These are phyloP conservation scores for Naso thynnoides DNA, from an alignment of 2,797 vertebrate species.

Conservation along the genomic window DNA sequence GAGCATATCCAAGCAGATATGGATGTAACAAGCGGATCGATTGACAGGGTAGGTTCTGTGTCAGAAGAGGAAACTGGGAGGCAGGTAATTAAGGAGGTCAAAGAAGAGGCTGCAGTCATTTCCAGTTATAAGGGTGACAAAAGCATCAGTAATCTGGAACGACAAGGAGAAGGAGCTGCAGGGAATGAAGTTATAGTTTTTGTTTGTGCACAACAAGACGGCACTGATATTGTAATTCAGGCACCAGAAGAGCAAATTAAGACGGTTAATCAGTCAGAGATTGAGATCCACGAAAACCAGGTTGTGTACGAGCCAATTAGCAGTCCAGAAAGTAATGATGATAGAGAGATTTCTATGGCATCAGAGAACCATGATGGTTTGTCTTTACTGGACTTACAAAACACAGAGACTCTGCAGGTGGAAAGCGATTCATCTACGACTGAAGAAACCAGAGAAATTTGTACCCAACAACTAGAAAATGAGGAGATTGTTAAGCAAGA, in stretches of 20 bases:
- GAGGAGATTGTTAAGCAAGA: slow-evolving; percentile 13
- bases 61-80: slow-evolving; percentile 36
- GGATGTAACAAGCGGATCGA: slow-evolving; percentile 47
- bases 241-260: slow-evolving; percentile 59
- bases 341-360: slow-evolving; percentile 38
- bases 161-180: slow-evolving; percentile 36
- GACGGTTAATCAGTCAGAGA: slow-evolving; percentile 41
- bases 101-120: slow-evolving; percentile 29
- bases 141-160: slow-evolving; percentile 27
- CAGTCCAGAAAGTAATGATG: slow-evolving; percentile 76
- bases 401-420: slow-evolving; percentile 38
- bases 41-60: slow-evolving; percentile 31
- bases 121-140: slow-evolving; percentile 25
- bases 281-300: slow-evolving; percentile 56
- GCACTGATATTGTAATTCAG: slow-evolving; percentile 41
- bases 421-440: slow-evolving; percentile 7
- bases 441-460: slow-evolving; percentile 30
- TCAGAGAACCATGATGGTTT: slow-evolving; percentile 45
- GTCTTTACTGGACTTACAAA: slow-evolving; percentile 59
- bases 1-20: slow-evolving; percentile 37
- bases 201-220: slow-evolving; percentile 59
- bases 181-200: slow-evolving; percentile 53
- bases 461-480: slow-evolving; percentile 29
- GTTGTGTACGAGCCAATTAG: slow-evolving; percentile 82
- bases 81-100: slow-evolving; percentile 47